Evolutionary conservation across 1,140 invertebrate genomes (phyloP), one percentile per base, ranked within the genome.

Genomic region (Charaxes varanes): DNA sequence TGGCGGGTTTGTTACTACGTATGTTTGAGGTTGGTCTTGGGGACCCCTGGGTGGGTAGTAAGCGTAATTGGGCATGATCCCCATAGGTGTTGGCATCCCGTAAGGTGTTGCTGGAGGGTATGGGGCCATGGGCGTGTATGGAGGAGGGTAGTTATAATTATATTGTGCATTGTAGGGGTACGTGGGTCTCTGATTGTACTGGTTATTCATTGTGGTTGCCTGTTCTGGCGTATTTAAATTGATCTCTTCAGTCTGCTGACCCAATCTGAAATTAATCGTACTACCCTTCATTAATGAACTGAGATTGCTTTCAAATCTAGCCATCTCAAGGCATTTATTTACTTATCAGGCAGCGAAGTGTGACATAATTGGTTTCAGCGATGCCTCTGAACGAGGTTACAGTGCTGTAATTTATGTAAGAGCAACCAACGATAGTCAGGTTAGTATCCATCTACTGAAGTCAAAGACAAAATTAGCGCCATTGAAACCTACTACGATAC

Each of bases 231-330:
- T 49, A 10, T 49, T 62, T 7, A 69, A 30, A 18, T 62, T 57
- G 5, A 69, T 33, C 26, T 80, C 76, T 49, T 84, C 78, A 10
- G 77, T 63, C 47, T 81, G 74, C 41, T 70, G 70, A 30, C 65
- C 64, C 45, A 79, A 67, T 41, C 83, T 85, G 64, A 19, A 84
- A 82, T 19, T 28, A 43, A 30, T 8, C n/a, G 19, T 28, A 15
- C 10, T 14, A 36, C 13, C 6, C 4, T n/a, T 6, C 5, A 21
- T n/a, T n/a, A n/a, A n/a, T n/a, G n/a, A n/a, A n/a, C n/a, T n/a
- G n/a, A n/a, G n/a, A n/a, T n/a, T n/a, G n/a, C n/a, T n/a, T n/a
- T n/a, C n/a, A n/a, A n/a, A n/a, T n/a, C n/a, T n/a, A n/a, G n/a
- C n/a, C n/a, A n/a, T n/a, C n/a, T n/a, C n/a, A n/a, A n/a, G n/a